Evolutionary conservation across 1,140 invertebrate genomes (phyloP).

Genomic region (Meloidogyne hapla): DNA sequence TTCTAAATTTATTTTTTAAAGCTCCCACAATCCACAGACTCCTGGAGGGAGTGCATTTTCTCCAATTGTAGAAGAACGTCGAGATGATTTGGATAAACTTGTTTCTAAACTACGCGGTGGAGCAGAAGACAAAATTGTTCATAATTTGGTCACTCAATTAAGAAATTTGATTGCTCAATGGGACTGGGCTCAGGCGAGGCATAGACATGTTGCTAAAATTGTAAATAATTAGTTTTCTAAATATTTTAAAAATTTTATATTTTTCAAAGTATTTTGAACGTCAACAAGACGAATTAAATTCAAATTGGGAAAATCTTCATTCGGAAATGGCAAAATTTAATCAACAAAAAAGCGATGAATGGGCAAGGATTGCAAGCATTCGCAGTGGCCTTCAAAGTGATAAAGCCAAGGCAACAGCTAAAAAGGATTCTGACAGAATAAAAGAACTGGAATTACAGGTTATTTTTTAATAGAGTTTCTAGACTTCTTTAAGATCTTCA

Average conservation of each 20-base stretch:
- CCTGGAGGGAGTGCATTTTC: conserved; percentile 11
- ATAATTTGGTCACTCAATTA: conserved; percentile 16
- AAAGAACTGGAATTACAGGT: conserved; percentile 17
- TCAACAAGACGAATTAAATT: conserved; percentile 6
- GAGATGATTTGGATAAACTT: neutral
- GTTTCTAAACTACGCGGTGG: neutral
- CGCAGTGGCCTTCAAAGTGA: conserved; percentile 14
- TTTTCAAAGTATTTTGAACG: conserved; percentile 25
- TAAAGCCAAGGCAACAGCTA: neutral
- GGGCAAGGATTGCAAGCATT: conserved; percentile 13
- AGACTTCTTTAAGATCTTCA: too few species aligned
- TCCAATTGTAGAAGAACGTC: conserved; percentile 15
- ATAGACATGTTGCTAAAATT: conserved; percentile 21
- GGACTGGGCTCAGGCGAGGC: conserved; percentile 23
- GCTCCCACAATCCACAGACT: neutral
- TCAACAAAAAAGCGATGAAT: conserved; percentile 15
- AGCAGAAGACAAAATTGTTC: neutral
- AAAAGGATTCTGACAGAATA: conserved; percentile 17
- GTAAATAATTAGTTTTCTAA: neutral
- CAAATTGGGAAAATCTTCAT: conserved; percentile 18
- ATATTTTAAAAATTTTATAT: neutral
- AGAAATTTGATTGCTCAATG: conserved; percentile 19
- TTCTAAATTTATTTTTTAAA: neutral
- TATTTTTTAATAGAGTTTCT: neutral
- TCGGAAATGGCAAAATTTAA: conserved; percentile 5